These are phyloP conservation scores for Augochlorella aurata DNA, from an alignment of 2,888 invertebrate genomes.

Conservation along the genomic window DNA sequence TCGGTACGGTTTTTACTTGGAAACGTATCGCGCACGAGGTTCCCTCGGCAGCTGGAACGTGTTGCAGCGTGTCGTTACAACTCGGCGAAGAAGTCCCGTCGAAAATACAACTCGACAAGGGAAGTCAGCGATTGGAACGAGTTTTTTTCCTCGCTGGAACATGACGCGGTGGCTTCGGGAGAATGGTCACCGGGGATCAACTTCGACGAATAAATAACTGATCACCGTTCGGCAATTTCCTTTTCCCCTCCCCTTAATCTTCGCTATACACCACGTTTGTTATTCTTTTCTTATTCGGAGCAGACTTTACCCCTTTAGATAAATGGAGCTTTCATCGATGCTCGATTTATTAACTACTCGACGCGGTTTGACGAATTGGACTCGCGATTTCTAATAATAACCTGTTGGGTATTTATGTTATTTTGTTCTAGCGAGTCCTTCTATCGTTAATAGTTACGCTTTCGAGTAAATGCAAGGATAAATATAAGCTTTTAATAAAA, in stretches of 20 bases:
- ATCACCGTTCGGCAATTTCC: background rate
- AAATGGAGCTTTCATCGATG: too few relatives aligned
- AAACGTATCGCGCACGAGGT: slow-evolving; percentile 1
- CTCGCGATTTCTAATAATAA: too few relatives aligned
- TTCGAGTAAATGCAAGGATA: too few relatives aligned
- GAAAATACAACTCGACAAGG: background rate
- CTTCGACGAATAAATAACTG: background rate
- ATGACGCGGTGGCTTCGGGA: background rate
- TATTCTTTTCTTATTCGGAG: background rate
- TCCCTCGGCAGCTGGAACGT: slow-evolving; percentile 1
- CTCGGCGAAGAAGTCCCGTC: background rate
- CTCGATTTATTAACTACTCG: background rate
- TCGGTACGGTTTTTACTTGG: slow-evolving; percentile 29
- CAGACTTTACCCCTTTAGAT: background rate
- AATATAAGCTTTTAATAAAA: too few relatives aligned
- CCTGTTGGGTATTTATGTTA: too few relatives aligned
- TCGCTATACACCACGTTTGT: background rate
- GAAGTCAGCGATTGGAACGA: background rate
- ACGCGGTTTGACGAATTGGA: too few relatives aligned
- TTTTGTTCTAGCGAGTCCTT: too few relatives aligned
- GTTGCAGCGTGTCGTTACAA: slow-evolving; percentile 8
- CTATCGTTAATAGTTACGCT: too few relatives aligned
- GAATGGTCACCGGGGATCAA: background rate
- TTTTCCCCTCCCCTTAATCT: background rate
- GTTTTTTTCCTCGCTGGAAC: background rate